Base-by-base conservation (phyloP, 2,797 vertebrate species). In the Gephyroberyx darwinii region DNA sequence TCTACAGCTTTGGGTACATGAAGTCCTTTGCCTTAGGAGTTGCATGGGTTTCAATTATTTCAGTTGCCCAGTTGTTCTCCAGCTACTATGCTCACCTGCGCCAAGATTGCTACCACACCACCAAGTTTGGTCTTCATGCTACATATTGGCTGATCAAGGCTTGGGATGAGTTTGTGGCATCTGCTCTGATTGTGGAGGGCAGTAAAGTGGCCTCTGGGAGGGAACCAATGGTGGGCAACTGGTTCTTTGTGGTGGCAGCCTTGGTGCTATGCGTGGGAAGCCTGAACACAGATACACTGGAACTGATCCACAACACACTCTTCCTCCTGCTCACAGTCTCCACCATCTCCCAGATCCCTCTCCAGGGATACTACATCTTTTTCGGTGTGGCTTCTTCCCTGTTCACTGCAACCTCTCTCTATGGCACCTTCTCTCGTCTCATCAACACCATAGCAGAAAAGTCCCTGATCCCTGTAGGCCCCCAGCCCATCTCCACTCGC, bases 401-500 rank as follows among this genome's bases (percentile, higher is more conserved):
- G 26, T 96, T 95, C 81, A 80, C 91, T 0, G 88, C 83, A 2
- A 63, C 90, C 41, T 96, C 95, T 0, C 74, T 96, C 31, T 97
- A 96, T 0, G 88, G 94, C 64, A 91, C 94, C 31, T 96, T 96
- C 58, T 82, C 95, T 33, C 94, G 93, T 54, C 94, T 96, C 9
- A 85, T 96, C 78, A 97, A 97, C 91, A 93, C 93, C 58, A 95
- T 96, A 1, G 96, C 94, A 12, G 96, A 97, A 87, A 97, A 96
- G 84, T 84, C 85, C 5, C 84, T 97, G 20, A 93, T 97, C 68
- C 95, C 94, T 0, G 79, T 95, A 2, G 96, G 96, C 3, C 54
- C 78, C 16, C 94, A 94, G 71, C 90, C 93, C 0, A 17, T 96
- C 63, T 89, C 94, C 74, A 90, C 88, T n/a, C 86, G 92, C 0